These are phyloP conservation scores for Lithosia quadra DNA, from an alignment of 2,888 invertebrate species.

Conservation along the genomic window DNA sequence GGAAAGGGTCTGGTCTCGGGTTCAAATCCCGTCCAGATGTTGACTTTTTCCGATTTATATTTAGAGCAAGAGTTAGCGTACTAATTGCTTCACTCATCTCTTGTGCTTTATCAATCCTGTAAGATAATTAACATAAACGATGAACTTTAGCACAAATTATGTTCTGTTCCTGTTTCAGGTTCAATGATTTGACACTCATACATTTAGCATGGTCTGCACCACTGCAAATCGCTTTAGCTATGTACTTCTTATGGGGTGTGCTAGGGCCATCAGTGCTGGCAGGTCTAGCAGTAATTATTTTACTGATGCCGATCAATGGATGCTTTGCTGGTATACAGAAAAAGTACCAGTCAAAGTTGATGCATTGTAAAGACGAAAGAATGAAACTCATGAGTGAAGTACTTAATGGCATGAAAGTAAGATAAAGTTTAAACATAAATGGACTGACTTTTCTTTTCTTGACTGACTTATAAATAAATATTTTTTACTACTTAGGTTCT, in stretches of 20 bases:
- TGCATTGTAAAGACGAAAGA: constrained; percentile 95
- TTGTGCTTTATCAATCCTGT: too few relatives aligned
- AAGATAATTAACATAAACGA: too few relatives aligned
- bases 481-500: constrained; percentile 77
- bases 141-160: too few relatives aligned
- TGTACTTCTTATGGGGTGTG: constrained; percentile 92
- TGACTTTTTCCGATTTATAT: too few relatives aligned
- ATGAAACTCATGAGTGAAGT: constrained; percentile 96
- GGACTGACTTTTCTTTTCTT: not conserved
- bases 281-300: constrained; percentile 94
- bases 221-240: constrained; percentile 91
- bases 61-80: too few relatives aligned
- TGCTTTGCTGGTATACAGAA: constrained; percentile 91
- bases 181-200: constrained; percentile 92
- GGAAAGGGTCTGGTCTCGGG: too few relatives aligned
- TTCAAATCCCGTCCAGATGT: too few relatives aligned
- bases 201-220: constrained; percentile 95
- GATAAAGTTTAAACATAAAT: not conserved
- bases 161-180: constrained; percentile 63
- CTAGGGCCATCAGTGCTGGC: constrained; percentile 94
- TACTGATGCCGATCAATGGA: constrained; percentile 94
- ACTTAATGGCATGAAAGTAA: constrained; percentile 93
- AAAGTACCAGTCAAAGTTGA: constrained; percentile 91
- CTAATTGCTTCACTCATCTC: too few relatives aligned
- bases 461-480: not conserved